Evolutionary conservation across 2,888 invertebrate genomes (phyloP), one percentile per base, ranked within the genome.

Genomic region (Abscondita cerata): DNA sequence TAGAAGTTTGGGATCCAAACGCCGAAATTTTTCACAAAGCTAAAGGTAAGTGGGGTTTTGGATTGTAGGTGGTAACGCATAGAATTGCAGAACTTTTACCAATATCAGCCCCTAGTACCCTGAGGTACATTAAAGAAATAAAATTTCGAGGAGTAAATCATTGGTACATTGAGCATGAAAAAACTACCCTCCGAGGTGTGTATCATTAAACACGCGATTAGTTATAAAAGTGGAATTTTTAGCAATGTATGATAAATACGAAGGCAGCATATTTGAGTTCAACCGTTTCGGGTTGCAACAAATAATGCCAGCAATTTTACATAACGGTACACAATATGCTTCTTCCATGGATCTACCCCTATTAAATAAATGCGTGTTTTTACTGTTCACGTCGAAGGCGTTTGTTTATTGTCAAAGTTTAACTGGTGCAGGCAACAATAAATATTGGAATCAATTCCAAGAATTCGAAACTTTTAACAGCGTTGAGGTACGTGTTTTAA

Each of bases 251-350:
- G 31, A 33, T 15, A 25, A 41, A 15, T 57, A 48, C 44, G 59
- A 59, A 53, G 56, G 56, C 15, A 58, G 40, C 44, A 52, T 69
- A 44, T 59, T 41, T 56, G n/a, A 61, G 60, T 25, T 60, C 40
- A 19, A 66, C 62, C 38, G 53, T 59, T 33, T 15, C 62, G 13
- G 51, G 55, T 18, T 65, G 56, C 31, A 36, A 63, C 0, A 40
- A 56, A 13, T 67, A 31, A 31, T 56, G 6, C 52, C 57, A 13
- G 33, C 55, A 1, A 69, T 74, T 47, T 40, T 53, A 5, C 71
- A 69, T 33, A 73, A 71, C 54, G 72, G 71, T 12, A 75, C 75
- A 1, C 58, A 48, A 47, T 67, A 58, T 36, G 66, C 73, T 1
- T 66, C 68, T 13, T 69, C 73, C 1, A 70, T 77, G 46, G 46